Conservation (phyloP, 2,113 vertebrate genomes). For the Deroptyus accipitrinus region DNA sequence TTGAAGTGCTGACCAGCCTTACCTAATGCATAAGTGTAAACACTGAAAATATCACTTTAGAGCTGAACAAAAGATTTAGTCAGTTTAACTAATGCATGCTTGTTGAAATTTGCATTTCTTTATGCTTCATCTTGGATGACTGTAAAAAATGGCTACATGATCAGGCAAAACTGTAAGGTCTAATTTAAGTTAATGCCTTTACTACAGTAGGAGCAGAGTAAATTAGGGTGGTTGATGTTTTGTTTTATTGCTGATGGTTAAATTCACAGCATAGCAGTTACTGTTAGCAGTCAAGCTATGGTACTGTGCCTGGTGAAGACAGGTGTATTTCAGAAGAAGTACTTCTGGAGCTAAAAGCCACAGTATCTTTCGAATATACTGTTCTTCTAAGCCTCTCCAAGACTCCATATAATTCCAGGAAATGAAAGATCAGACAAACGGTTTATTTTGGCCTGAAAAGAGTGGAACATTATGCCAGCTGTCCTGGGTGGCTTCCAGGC, state of each 20-base stretch:
- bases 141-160: neutral
- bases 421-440: neutral
- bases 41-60: neutral
- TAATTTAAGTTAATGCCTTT: conserved; percentile 35
- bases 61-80: neutral
- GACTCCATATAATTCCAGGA: conserved; percentile 20
- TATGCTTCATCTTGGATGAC: neutral
- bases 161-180: conserved; percentile 1
- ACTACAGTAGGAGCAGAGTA: neutral
- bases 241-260: neutral
- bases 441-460: conserved; percentile 17
- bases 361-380: neutral
- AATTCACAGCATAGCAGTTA: neutral
- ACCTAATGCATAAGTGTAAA: neutral
- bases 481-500: neutral
- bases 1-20: neutral
- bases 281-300: neutral
- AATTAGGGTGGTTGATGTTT: conserved; percentile 17
- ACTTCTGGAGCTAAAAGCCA: neutral
- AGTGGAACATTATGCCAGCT: neutral
- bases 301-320: neutral
- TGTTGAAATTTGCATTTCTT: conserved; percentile 41
- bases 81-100: neutral
- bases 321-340: neutral
- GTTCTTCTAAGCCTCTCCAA: neutral